These are phyloP conservation scores for Hyperopisus bebe DNA, from an alignment of 2,113 vertebrate genomes.

Conservation along the genomic window DNA sequence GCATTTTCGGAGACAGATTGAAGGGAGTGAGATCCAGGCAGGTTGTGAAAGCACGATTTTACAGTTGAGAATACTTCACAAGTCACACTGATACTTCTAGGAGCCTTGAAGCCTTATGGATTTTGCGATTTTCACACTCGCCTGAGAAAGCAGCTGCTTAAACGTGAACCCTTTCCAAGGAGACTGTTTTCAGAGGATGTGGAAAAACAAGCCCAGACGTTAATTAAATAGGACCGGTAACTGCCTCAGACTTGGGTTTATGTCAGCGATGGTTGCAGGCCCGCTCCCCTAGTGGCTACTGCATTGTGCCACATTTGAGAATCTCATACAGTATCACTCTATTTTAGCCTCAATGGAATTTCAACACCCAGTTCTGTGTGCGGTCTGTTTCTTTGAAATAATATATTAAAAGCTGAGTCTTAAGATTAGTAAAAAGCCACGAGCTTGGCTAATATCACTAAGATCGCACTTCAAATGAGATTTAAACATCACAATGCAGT, in stretches of 20 bases:
- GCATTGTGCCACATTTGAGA: neutral
- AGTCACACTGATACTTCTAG: neutral
- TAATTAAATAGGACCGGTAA: neutral
- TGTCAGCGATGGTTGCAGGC: neutral
- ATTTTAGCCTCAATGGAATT: neutral
- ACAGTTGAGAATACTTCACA: constrained; percentile 10
- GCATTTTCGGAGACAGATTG: neutral
- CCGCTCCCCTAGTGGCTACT: neutral
- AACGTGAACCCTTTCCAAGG: constrained; percentile 15
- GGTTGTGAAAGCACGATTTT: neutral
- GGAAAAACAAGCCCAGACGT: neutral
- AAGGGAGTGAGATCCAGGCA: neutral
- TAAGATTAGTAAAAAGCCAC: neutral
- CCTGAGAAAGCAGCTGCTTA: constrained; percentile 19
- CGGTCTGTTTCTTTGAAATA: neutral
- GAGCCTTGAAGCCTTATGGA: neutral
- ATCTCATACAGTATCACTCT: too few species aligned
- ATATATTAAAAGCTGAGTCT: neutral
- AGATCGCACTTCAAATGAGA: neutral
- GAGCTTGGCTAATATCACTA: neutral
- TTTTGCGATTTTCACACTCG: constrained; percentile 22
- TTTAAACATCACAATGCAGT: neutral
- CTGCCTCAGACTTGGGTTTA: neutral
- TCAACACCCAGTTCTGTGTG: neutral
- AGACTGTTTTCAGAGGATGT: neutral